A percentile compares a stretch with the other conserved stretches of the same genome.
Conservation (phyloP, 1,140 invertebrate species). For the Adelges cooleyi region DNA sequence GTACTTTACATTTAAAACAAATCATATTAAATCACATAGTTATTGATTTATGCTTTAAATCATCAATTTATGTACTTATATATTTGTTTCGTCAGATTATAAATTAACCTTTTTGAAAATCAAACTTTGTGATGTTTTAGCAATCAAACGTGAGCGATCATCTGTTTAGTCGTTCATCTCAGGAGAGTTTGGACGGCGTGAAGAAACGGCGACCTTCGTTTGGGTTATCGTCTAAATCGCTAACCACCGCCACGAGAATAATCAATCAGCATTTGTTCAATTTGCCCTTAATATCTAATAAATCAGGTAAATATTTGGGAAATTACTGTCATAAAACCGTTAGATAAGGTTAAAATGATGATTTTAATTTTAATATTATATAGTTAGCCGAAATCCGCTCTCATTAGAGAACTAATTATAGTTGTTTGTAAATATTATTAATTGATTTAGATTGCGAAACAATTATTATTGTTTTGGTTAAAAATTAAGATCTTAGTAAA, state of each 20-base stretch:
- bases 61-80: too few relatives aligned
- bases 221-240: conserved; percentile 50
- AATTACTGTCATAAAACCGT: not conserved
- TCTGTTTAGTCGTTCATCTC: conserved; percentile 37
- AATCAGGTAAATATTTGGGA: conserved; percentile 30
- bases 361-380: not conserved
- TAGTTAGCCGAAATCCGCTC: not conserved
- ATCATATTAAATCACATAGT: too few relatives aligned
- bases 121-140: too few relatives aligned
- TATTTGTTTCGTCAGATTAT: too few relatives aligned
- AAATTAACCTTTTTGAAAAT: too few relatives aligned
- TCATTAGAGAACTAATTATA: not conserved
- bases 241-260: conserved; percentile 53
- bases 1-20: too few relatives aligned
- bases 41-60: too few relatives aligned
- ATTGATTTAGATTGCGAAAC: too few relatives aligned
- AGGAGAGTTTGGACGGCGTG: conserved; percentile 41
- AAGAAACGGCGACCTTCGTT: conserved; percentile 43
- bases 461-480: too few relatives aligned
- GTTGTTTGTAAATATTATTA: too few relatives aligned
- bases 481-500: too few relatives aligned
- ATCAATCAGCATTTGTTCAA: conserved; percentile 66
- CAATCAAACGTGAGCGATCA: conserved; percentile 3
- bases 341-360: not conserved
- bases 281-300: conserved; percentile 34